Evolutionary conservation across 1,140 invertebrate genomes (phyloP), one percentile per base, ranked within the genome.

Genomic region (Plodia interpunctella): DNA sequence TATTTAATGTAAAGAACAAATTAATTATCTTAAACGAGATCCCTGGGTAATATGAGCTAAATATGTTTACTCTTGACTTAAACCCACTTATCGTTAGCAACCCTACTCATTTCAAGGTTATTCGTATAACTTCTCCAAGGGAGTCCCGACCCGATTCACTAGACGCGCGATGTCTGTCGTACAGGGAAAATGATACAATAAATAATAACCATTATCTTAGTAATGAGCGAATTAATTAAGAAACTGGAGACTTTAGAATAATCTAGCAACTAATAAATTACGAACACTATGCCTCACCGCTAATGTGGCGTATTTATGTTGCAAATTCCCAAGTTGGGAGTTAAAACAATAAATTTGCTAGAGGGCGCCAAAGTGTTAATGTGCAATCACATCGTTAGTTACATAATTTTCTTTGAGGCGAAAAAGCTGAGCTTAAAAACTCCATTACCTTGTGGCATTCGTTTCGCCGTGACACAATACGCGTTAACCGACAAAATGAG

Each of bases 401-500:
- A 78, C 75, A 84, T 79, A 82, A 82, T 82, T 74, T 70, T 65
- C 72, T 79, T 83, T 76, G 75, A 69, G 76, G 74, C 72, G 73
- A 80, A 84, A 87, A 84, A 83, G 77, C 76, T 74, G 74, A 75
- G 76, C 68, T 84, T 79, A 80, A 82, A 83, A 85, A 85, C 78
- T 83, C 80, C 76, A 85, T 86, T 85, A 85, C 72, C 62, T 68
- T 76, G 72, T 74, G 78, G 75, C 76, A 78, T 88, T 85, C 80
- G 74, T 84, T 85, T 78, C 65, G 72, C 71, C 66, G 76, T 79
- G 74, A 78, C 79, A 87, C 78, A 87, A 87, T 88, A 78, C 81
- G 77, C 78, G 77, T 82, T 83, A 85, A 78, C 75, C 79, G 75
- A 80, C 76, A 80, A 85, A 86, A 84, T 80, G 82, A 84, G 77